Conservation (phyloP, 2,797 vertebrate genomes). For the Scolopax bukidnonensis region DNA sequence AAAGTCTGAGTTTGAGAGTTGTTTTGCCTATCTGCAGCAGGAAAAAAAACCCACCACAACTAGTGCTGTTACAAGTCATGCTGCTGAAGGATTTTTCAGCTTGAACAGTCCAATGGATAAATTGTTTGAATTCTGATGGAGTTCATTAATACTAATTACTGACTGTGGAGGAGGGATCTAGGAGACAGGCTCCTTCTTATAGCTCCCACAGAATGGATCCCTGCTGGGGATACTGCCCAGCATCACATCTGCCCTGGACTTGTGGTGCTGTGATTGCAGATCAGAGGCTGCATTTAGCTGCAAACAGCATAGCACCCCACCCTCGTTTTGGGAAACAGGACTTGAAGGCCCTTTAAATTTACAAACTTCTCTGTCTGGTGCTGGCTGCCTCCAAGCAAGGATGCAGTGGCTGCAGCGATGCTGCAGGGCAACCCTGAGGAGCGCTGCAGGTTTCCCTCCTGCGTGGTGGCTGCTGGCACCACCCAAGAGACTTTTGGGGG, state of each 20-base stretch:
- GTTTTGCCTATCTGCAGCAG: neutral
- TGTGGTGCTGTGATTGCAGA: too few species aligned
- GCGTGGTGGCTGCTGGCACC: fast-evolving
- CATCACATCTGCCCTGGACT: neutral
- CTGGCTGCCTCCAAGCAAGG: fast-evolving
- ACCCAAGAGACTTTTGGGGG: neutral
- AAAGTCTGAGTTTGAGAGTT: neutral
- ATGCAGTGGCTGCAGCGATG: fast-evolving
- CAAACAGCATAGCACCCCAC: neutral
- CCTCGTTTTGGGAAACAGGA: neutral
- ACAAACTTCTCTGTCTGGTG: fast-evolving
- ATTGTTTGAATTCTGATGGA: neutral
- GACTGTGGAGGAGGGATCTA: neutral
- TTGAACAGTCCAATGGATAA: neutral
- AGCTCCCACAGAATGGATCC: fast-evolving
- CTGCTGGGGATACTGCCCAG: neutral
- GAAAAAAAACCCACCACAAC: neutral
- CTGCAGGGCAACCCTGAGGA: neutral
- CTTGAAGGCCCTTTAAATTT: neutral
- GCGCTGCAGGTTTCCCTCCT: neutral
- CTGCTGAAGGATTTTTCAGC: neutral
- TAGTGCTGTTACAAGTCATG: neutral
- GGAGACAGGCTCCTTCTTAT: fast-evolving
- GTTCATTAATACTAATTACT: neutral
- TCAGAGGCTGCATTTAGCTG: neutral